These are phyloP conservation scores for Arge pagana DNA, from an alignment of 2,888 invertebrate species.

Conservation along the genomic window DNA sequence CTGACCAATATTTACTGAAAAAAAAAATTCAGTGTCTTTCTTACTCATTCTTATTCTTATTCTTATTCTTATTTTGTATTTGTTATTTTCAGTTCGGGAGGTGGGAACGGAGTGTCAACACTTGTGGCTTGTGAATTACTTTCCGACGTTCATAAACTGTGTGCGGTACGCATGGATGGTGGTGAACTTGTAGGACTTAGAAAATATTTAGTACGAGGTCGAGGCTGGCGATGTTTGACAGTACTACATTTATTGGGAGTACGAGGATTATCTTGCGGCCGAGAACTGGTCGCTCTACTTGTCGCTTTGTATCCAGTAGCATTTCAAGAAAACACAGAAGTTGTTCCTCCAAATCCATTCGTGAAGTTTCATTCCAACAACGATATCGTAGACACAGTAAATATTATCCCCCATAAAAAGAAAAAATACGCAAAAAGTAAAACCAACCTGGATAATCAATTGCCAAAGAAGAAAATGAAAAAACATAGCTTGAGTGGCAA, in stretches of 20 bases:
- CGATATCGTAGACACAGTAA: conserved; percentile 48
- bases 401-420: conserved; percentile 46
- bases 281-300: conserved; percentile 65
- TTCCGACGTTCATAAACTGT: conserved; percentile 65
- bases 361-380: conserved; percentile 47
- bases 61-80: no score
- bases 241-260: conserved; percentile 65
- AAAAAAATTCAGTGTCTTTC: no score
- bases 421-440: conserved; percentile 37
- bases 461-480: conserved; percentile 17
- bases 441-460: conserved; percentile 24
- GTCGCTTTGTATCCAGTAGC: conserved; percentile 62
- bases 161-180: conserved; percentile 49
- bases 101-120: conserved; percentile 65
- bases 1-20: no score
- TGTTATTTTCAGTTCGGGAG: conserved; percentile 59
- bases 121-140: conserved; percentile 69
- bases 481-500: conserved; percentile 26
- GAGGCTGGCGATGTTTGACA: conserved; percentile 67
- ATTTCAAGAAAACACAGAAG: conserved; percentile 8
- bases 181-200: conserved; percentile 59
- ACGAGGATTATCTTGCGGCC: conserved; percentile 65
- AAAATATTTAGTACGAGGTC: conserved; percentile 63
- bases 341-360: conserved; percentile 40
- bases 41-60: no score